Evolutionary conservation across 92 coral and sea anemone genomes (phyloP).

Genomic region (Meandrina meandrites): DNA sequence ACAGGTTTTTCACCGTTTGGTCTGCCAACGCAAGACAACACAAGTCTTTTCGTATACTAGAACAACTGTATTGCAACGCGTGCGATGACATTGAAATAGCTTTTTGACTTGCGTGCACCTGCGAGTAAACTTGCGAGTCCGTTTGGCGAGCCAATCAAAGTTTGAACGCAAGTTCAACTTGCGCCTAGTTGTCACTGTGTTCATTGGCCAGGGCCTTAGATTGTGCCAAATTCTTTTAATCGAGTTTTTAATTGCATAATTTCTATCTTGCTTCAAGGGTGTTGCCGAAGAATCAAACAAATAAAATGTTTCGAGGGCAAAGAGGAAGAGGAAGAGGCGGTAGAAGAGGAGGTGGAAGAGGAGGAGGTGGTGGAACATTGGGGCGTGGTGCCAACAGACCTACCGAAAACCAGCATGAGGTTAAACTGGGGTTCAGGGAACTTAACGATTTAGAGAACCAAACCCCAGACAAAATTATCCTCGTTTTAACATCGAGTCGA

Average conservation of each 20-base stretch:
- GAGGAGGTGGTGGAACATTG: slow-evolving; percentile 36
- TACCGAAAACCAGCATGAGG: slow-evolving; percentile 7
- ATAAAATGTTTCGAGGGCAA: neutral
- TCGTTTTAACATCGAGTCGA: slow-evolving; percentile 67
- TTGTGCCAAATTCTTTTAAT: neutral
- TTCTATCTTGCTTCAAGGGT: neutral
- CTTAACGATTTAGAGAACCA: slow-evolving; percentile 54
- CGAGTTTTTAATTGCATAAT: neutral
- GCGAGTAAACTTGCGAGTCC: too few species aligned
- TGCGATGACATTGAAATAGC: too few species aligned
- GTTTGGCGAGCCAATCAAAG: neutral
- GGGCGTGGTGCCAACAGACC: slow-evolving; percentile 15
- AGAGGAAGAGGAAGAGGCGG: slow-evolving; percentile 25
- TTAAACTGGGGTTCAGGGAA: slow-evolving; percentile 56
- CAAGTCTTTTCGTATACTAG: too few species aligned
- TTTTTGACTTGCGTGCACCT: too few species aligned
- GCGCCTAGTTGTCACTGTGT: neutral
- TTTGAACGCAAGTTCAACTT: neutral
- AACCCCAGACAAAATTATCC: slow-evolving; percentile 70
- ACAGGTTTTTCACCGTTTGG: too few species aligned
- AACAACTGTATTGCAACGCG: too few species aligned
- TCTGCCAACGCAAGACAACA: too few species aligned
- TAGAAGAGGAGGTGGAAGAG: slow-evolving; percentile 11
- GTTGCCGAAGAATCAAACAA: neutral
- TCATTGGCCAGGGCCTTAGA: neutral